Conservation (phyloP, 2,888 invertebrate genomes). For the Phrixothrix hirtus region DNA sequence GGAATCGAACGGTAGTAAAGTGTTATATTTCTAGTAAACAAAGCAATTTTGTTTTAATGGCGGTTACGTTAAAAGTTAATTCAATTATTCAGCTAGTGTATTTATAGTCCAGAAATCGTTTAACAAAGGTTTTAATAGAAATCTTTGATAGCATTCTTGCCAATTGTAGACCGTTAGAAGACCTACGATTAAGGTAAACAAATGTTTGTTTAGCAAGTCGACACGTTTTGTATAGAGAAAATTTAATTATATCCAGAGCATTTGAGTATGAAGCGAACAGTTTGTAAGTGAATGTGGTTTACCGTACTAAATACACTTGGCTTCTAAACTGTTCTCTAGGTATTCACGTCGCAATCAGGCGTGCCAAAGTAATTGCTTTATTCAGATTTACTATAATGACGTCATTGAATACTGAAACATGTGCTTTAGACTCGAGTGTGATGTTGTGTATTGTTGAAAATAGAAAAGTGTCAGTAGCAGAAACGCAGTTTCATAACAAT, state of each 20-base stretch:
- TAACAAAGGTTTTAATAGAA: constrained; percentile 50
- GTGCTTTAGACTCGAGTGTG: constrained; percentile 48
- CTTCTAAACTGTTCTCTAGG: constrained; percentile 38
- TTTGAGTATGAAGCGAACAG: constrained; percentile 31
- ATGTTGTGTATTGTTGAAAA: constrained; percentile 35
- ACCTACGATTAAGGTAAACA: constrained; percentile 36
- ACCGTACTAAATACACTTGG: constrained; percentile 37
- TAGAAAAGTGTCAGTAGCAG: constrained; percentile 29
- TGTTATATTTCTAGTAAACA: no score
- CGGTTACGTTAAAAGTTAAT: constrained; percentile 41
- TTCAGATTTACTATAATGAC: constrained; percentile 47
- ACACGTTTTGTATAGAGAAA: constrained; percentile 37
- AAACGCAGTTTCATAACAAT: constrained; percentile 16
- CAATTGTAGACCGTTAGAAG: constrained; percentile 43
- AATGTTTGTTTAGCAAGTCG: constrained; percentile 35
- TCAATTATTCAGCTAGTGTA: constrained; percentile 46
- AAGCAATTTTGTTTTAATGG: constrained; percentile 11
- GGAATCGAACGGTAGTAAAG: no score
- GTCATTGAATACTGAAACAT: constrained; percentile 41
- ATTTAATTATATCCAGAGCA: constrained; percentile 40
- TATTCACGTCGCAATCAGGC: constrained; percentile 42
- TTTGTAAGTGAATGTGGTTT: constrained; percentile 48
- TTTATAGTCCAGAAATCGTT: constrained; percentile 49
- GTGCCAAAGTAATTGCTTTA: constrained; percentile 48
- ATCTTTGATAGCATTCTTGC: constrained; percentile 48